These are phyloP conservation scores for Drymonia ruficornis DNA, from an alignment of 2,888 invertebrate species.

Conservation along the genomic window DNA sequence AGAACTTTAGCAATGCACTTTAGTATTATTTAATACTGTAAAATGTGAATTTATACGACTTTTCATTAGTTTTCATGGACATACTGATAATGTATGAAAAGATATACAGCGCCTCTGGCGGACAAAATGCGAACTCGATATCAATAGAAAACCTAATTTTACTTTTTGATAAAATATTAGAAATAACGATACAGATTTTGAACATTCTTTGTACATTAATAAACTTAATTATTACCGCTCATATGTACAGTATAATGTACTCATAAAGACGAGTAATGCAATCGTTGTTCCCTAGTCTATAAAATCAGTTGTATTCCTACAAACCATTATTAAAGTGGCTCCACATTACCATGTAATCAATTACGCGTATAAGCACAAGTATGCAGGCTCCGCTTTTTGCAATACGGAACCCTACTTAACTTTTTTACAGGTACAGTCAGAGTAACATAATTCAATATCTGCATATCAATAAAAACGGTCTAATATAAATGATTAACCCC, in stretches of 20 bases:
- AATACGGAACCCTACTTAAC: background rate
- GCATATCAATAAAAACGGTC: background rate
- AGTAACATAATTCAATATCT: background rate
- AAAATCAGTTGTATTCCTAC: background rate
- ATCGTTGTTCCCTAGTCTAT: background rate
- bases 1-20: too few relatives aligned
- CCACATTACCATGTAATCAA: slow-evolving; percentile 5
- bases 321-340: background rate
- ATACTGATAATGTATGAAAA: background rate
- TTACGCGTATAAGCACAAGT: background rate
- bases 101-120: slow-evolving; percentile 10
- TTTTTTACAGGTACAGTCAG: background rate
- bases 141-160: too few relatives aligned
- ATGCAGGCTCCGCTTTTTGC: background rate
- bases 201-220: too few relatives aligned
- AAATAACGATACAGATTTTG: too few relatives aligned
- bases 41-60: too few relatives aligned
- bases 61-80: too few relatives aligned
- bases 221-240: too few relatives aligned
- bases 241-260: background rate
- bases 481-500: too few relatives aligned
- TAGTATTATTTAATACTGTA: too few relatives aligned
- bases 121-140: slow-evolving; percentile 7
- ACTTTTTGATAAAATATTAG: too few relatives aligned
- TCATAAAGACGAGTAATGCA: background rate